Evolutionary conservation across 2,888 invertebrate species (phyloP), one percentile per base, ranked within the genome.

Genomic region (Papilio demoleus): DNA sequence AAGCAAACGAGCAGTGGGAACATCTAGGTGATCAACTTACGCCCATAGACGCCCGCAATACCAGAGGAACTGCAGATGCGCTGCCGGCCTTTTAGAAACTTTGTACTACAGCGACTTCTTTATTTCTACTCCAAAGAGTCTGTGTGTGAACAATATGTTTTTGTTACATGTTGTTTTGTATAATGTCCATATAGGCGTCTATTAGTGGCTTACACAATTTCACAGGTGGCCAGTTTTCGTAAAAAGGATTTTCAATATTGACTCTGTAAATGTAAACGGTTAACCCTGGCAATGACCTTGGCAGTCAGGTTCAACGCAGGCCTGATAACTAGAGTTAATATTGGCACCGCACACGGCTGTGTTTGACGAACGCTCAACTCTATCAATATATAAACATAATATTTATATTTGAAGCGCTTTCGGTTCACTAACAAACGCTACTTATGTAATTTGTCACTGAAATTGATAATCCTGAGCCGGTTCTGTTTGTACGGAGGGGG

Each of bases 321-420:
- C 80, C 81, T 82, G 92, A 92, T 91, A 92, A 88, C 88, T 85
- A 90, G 88, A 87, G 92, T 91, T 92, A 92, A 92, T 92, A 92
- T 92, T 92, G 90, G 90, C 90, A 88, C 76, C 88, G 86, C 83
- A 88, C 83, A 88, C 89, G 80, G 81, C 77, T 75, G 78, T 90
- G 91, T 92, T 92, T 92, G 92, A 87, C 85, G 85, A 88, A 83
- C 90, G 90, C 88, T 91, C 85, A 80, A 82, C 90, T 91, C 88
- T 92, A 92, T 92, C 92, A 92, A 92, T 92, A 92, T 91, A 91
- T 92, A 92, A 90, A 92, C 91, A 92, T 86, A 89, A 91, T 92
- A 90, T 92, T 92, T 92, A 91, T 92, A 89, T 91, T 89, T 89
- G 86, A 84, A 83, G 81, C 85, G 82, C 85, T 88, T 88, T 88